A percentile compares a stretch with the other conserved stretches of the same genome.
phyloP scores from a whole-genome alignment of 2,797 vertebrate species.

The Tamandua tetradactyla region DNA sequence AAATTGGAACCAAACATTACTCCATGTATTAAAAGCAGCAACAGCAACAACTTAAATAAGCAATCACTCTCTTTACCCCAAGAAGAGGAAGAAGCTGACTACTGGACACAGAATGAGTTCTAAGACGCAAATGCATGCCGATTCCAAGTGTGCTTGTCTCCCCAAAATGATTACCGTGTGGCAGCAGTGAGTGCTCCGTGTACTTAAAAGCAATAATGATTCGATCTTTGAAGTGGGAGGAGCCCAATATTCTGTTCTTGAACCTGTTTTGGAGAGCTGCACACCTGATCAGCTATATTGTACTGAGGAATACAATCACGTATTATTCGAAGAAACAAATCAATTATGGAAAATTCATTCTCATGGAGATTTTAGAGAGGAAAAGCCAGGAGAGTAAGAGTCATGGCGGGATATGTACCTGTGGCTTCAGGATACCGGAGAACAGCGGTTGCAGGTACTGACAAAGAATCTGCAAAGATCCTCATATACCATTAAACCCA shows the following conservation, averaged over 20 bases:
- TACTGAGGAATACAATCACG: constrained; percentile 96
- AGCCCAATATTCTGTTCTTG: constrained; percentile 94
- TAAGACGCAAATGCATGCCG: constrained; percentile 98
- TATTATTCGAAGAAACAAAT: constrained; percentile 95
- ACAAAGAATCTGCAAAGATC: constrained; percentile 95
- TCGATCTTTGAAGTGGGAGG: constrained; percentile 98
- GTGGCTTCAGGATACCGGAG: constrained; percentile 94
- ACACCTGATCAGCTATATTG: constrained; percentile 96
- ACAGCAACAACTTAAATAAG: constrained; percentile 95
- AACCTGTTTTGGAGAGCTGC: constrained; percentile 95
- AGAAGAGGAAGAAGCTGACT: constrained; percentile 92
- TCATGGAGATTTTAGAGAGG: constrained; percentile 93
- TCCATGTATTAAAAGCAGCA: too few species aligned
- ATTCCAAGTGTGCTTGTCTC: constrained; percentile 94
- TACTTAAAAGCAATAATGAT: constrained; percentile 98
- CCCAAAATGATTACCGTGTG: constrained; percentile 98
- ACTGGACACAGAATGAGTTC: constrained; percentile 95
- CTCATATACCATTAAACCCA: constrained; percentile 97
- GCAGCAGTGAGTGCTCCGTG: constrained; percentile 98
- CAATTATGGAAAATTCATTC: constrained; percentile 97
- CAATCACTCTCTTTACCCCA: constrained; percentile 90
- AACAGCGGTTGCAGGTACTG: constrained; percentile 92
- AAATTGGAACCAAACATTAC: too few species aligned
- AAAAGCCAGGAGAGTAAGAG: constrained; percentile 95
- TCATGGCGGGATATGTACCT: constrained; percentile 97